Base-by-base conservation (phyloP, 1,140 invertebrate genomes). In the Gonioctena quinquepunctata region DNA sequence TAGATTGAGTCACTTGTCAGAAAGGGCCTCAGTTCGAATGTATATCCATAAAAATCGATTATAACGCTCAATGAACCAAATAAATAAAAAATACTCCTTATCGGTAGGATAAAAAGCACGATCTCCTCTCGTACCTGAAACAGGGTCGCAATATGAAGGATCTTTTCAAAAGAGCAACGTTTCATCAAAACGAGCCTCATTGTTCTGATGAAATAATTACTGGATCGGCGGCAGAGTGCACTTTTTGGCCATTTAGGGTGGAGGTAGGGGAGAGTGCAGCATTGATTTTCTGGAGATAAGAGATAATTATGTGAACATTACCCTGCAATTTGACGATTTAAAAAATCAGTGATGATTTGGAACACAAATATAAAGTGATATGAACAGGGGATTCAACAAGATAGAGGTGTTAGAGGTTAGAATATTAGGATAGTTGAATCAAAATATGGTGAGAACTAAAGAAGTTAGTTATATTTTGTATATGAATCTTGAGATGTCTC, bases 161-260 rank as follows among this genome's bases (percentile, higher is more conserved):
- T 26, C 59, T 61, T 54, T 54, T 71, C 63, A 68, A 72, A 68
- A 72, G 70, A 61, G 54, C 70, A 72, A 49, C 33, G 67, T 59
- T 66, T 70, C 28, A 33, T 66, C 63, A 71, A 72, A 72, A 72
- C 54, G 59, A 68, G 66, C 54, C 50, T 60, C 52, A 68, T 72
- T 68, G 59, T 68, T 54, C 61, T 68, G 70, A 68, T 27, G 59
- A 54, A 54, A 54, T 54, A 54, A 54, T 54, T 54, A 54, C 52
- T 6, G 22, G 18, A 13, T 18, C 22, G 18, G 52, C 22, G 19
- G 52, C 2, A 18, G n/a, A n/a, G n/a, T 54, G 52, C 18, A 54
- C 52, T 54, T 42, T 42, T 54, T 54, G 52, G 52, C 18, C n/a
- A 54, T 13, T 54, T 21, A 21, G 52, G 18, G 5, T 8, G 52